Evolutionary conservation across 2,888 invertebrate species (phyloP).

Genomic region (Aromia moschata): DNA sequence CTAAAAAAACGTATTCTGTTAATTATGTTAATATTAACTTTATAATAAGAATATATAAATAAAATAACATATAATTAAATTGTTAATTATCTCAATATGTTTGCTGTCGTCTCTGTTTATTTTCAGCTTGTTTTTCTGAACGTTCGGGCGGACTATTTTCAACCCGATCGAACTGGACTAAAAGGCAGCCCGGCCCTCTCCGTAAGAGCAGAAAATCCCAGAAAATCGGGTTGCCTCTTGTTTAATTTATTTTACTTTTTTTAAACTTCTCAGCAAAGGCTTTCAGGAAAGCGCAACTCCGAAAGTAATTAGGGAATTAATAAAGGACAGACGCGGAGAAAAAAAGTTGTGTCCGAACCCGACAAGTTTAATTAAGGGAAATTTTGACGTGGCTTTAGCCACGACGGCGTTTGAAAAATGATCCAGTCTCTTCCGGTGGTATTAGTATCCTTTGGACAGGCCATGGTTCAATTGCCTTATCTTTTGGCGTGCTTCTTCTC

Average conservation of each 20-base stretch:
- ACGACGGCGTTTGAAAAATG: conserved; percentile 38
- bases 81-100: too few species aligned
- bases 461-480: conserved; percentile 29
- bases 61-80: too few species aligned
- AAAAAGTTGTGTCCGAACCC: conserved; percentile 40
- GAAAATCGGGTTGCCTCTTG: conserved; percentile 28
- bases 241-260: conserved; percentile 37
- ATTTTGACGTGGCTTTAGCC: conserved; percentile 41
- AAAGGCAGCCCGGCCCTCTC: too few species aligned
- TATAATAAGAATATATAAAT: too few species aligned
- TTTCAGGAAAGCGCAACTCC: conserved; percentile 35
- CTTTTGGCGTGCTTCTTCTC: conserved; percentile 7
- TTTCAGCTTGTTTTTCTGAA: too few species aligned
- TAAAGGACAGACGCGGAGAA: conserved; percentile 38
- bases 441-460: conserved; percentile 26
- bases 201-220: too few species aligned
- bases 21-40: too few species aligned
- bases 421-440: conserved; percentile 29
- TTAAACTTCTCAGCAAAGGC: conserved; percentile 29
- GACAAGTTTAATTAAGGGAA: conserved; percentile 44
- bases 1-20: too few species aligned
- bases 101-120: too few species aligned
- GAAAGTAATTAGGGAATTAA: conserved; percentile 43
- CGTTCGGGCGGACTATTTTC: too few species aligned
- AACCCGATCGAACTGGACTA: too few species aligned